Evolutionary conservation across 1,140 invertebrate genomes (phyloP).

Genomic region (Solen grandis): DNA sequence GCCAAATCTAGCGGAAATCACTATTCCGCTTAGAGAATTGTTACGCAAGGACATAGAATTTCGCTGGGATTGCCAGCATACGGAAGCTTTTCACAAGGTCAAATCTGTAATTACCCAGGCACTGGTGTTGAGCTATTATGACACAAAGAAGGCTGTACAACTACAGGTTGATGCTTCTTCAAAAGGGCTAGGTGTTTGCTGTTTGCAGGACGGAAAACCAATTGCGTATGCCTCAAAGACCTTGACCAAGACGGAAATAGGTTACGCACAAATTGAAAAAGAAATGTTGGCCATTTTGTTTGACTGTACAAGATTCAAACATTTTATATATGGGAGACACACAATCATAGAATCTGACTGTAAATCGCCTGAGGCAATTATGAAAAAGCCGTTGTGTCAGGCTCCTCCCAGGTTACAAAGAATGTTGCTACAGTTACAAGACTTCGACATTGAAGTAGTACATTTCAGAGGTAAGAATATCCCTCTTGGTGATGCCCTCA

Average conservation of each 20-base stretch:
- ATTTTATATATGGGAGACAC: slow-evolving; percentile 22
- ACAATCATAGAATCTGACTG: not conserved
- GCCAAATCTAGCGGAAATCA: slow-evolving; percentile 45
- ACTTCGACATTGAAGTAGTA: slow-evolving; percentile 22
- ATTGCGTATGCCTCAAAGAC: slow-evolving; percentile 5
- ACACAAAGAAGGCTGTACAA: not conserved
- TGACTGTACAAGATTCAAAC: not conserved
- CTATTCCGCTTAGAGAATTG: slow-evolving; percentile 46
- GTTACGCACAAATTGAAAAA: slow-evolving; percentile 81
- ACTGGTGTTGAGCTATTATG: not conserved
- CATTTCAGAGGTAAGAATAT: slow-evolving; percentile 21
- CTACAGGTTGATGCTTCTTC: slow-evolving; percentile 54
- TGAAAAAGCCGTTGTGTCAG: slow-evolving; percentile 22
- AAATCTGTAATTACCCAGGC: not conserved
- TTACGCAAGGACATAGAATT: slow-evolving; percentile 50
- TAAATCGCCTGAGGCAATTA: not conserved
- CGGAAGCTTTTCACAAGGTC: slow-evolving; percentile 34
- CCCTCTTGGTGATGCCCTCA: slow-evolving; percentile 13
- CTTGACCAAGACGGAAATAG: slow-evolving; percentile 79
- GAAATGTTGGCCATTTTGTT: slow-evolving; percentile 81
- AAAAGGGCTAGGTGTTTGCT: slow-evolving; percentile 76
- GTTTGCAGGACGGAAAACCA: slow-evolving; percentile 78
- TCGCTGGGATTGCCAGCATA: not conserved
- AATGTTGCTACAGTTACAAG: slow-evolving; percentile 6
- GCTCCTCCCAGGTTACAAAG: slow-evolving; percentile 15